phyloP scores from a whole-genome alignment of 2,888 invertebrate genomes.

The Anarsia innoxiella region DNA sequence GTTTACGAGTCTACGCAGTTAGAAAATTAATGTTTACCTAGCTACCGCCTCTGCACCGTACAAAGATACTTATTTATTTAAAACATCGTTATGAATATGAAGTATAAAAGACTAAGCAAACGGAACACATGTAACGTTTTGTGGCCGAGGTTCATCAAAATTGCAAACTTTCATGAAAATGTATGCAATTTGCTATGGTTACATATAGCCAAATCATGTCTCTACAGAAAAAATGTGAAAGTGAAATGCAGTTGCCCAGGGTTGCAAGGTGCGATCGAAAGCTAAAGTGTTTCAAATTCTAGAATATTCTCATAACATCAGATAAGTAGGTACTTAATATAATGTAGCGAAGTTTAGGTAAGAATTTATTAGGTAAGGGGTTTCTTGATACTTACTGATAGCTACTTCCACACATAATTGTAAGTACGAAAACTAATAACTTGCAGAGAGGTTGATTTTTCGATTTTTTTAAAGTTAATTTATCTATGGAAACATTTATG shows the following conservation, averaged over 20 bases:
- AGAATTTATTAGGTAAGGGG: too few species aligned
- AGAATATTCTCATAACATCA: too few species aligned
- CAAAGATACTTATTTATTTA: not conserved
- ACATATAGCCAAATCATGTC: constrained; percentile 33
- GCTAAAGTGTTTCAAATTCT: not conserved
- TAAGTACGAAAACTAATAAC: too few species aligned
- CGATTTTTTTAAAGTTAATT: too few species aligned
- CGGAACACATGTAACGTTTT: constrained; percentile 18
- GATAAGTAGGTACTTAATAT: too few species aligned
- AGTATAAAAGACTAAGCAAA: constrained; percentile 15
- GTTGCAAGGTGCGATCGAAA: not conserved
- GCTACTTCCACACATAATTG: too few species aligned
- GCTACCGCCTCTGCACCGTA: not conserved
- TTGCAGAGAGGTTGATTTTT: too few species aligned
- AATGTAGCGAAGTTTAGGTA: too few species aligned
- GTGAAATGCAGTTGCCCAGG: constrained; percentile 31
- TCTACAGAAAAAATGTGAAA: constrained; percentile 45
- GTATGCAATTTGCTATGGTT: constrained; percentile 44
- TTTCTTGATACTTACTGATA: too few species aligned
- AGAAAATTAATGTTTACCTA: not conserved
- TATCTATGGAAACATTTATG: too few species aligned
- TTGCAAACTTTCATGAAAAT: constrained; percentile 67
- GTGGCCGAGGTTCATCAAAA: constrained; percentile 62
- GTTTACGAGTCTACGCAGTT: not conserved
- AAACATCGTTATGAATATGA: not conserved